Conservation (phyloP, 92 coral and sea anemone genomes). For the Porites divaricata region DNA sequence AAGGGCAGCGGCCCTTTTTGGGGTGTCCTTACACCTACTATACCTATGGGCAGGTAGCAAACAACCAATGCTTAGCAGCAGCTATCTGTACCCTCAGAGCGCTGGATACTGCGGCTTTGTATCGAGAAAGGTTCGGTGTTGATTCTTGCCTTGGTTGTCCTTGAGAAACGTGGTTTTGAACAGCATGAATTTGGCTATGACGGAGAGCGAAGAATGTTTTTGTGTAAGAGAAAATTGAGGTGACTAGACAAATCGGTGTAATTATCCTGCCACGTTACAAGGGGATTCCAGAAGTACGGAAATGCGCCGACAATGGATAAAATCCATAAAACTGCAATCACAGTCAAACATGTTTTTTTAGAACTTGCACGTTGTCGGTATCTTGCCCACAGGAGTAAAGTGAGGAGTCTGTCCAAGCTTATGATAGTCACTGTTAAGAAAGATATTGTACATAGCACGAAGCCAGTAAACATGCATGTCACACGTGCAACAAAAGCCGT, state of each 20-base stretch:
- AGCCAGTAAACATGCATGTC: too few species aligned
- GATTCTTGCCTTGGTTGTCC: constrained; percentile 5
- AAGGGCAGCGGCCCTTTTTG: too few species aligned
- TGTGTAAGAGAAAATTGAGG: not conserved
- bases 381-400: not conserved
- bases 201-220: not conserved
- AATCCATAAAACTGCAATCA: not conserved
- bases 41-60: not conserved
- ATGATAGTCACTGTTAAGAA: constrained; percentile 13
- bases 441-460: not conserved
- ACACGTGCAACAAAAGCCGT: not conserved
- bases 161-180: not conserved
- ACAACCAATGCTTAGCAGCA: not conserved
- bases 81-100: constrained; percentile 17
- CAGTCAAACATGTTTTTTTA: not conserved
- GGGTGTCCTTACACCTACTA: not conserved
- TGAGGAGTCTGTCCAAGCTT: constrained; percentile 34
- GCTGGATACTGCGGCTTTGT: constrained; percentile 20
- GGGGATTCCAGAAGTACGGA: not conserved
- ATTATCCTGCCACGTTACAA: not conserved
- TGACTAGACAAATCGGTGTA: not conserved
- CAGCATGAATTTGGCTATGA: constrained; percentile 6
- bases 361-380: constrained; percentile 22
- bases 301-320: not conserved
- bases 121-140: too few species aligned